These are phyloP conservation scores for Oreochromis niloticus DNA, from an alignment of 2,113 vertebrate genomes.

Conservation along the genomic window DNA sequence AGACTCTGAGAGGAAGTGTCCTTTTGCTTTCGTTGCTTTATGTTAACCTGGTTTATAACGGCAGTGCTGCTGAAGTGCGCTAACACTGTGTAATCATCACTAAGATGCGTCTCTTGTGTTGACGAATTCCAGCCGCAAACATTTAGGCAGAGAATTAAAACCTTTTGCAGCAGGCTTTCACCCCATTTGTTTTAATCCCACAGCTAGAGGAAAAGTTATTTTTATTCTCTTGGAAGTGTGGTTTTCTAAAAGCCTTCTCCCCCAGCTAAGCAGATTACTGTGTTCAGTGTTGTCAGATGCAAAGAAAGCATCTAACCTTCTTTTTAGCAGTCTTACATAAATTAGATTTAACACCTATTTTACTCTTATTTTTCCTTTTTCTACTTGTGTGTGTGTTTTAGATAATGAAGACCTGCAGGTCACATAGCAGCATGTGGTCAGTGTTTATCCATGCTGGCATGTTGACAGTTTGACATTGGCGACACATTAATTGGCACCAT, in stretches of 20 bases:
- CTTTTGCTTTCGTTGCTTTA: background rate
- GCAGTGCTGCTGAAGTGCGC: background rate
- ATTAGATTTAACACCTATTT: background rate
- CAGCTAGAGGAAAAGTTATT: background rate
- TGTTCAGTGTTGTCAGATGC: background rate
- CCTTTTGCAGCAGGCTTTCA: background rate
- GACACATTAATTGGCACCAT: background rate
- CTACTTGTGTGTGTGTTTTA: background rate
- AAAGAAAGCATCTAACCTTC: background rate
- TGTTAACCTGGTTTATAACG: background rate
- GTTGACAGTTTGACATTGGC: slow-evolving; percentile 18
- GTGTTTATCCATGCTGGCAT: slow-evolving; percentile 38
- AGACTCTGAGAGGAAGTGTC: background rate
- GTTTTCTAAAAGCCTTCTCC: background rate
- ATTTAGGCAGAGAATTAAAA: background rate
- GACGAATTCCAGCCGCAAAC: background rate
- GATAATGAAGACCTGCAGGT: background rate
- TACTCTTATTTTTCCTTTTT: background rate
- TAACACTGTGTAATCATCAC: background rate
- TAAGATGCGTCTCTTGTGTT: background rate
- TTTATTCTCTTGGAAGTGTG: background rate
- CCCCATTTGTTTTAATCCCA: background rate
- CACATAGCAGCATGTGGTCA: background rate
- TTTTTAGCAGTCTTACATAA: background rate
- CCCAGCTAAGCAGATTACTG: background rate